Evolutionary conservation across 2,888 invertebrate genomes (phyloP), one percentile per base, ranked within the genome.

Genomic region (Junonia oenone): DNA sequence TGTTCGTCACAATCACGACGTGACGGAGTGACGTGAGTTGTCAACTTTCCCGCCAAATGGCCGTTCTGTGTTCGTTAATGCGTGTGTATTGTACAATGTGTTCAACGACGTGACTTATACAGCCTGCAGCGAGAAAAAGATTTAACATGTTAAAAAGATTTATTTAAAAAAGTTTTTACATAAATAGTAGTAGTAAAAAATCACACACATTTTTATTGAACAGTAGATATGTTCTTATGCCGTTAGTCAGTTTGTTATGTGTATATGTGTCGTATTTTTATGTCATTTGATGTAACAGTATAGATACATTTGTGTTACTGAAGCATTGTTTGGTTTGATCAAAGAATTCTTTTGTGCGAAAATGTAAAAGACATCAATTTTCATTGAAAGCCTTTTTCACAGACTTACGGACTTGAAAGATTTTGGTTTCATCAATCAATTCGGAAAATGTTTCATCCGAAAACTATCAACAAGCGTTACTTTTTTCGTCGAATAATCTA

Each of bases 61-160:
- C 64, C 50, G 19, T 71, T 56, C 63, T 65, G 48, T 71, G 71
- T 71, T 64, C 51, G 48, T 51, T 69, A 71, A 69, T 69, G 68
- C 63, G 59, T 53, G 45, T 37, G 49, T 59, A 59, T 31, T 62
- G 61, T 58, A 51, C 33, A 50, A n/a, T n/a, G n/a, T n/a, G n/a
- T n/a, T n/a, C 33, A 47, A 56, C 51, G 51, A 50, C 37, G 17
- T 56, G 56, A 26, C 33, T 19, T 38, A 22, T 51, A 48, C 37
- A 51, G 57, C 51, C 51, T 51, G 48, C 29, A 48, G 19, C 33
- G 48, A 48, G n/a, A 29, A 15, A 31, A 47, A n/a, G 19, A 13
- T 14, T 0, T 4, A n/a, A n/a, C n/a, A n/a, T n/a, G n/a, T n/a
- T n/a, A n/a, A n/a, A n/a, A n/a, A n/a, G n/a, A n/a, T n/a, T n/a